Base-by-base conservation (phyloP, 2,888 invertebrate species). In the Pyrgus malvae region DNA sequence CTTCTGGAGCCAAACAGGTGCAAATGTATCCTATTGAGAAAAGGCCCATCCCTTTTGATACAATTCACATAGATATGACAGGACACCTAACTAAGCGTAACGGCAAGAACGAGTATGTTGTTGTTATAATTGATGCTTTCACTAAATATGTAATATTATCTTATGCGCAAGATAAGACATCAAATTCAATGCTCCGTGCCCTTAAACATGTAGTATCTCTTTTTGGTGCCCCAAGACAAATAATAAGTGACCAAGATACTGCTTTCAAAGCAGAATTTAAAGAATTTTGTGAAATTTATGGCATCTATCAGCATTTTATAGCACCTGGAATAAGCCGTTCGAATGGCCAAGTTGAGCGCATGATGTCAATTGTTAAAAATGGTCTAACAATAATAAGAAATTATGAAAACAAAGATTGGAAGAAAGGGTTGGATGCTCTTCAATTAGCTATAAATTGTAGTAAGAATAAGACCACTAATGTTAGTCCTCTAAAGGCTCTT, bases 41-140 rank as follows among this genome's bases (percentile, higher is more conserved):
- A 7, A 14, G 4, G 3, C 33, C 33, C 2, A 3, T n/a, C 1
- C 33, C 33, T 1, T 33, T 33, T 33, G 11, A 33, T 5, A 33
- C 33, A 2, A 33, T 33, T 14, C 33, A 68, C 29, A 66, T 67
- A 59, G 67, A 68, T 23, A 61, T 67, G 1, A 64, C 67, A 0
- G 66, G 64, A 7, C 11, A 14, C 4, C 33, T 33, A 4, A 33
- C 11, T 14, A 12, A 14, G 7, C 2, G 33, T 2, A 7, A 14
- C 33, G 9, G n/a, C 8, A 11, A 33, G 7, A 4, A 33, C 2
- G 33, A 33, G 2, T 33, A 33, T 33, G 33, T 33, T 2, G 11
- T 33, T 1, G 33, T 33, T 0, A 8, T n/a, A 2, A 33, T 33
- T 3, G 33, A 33, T 3, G 33, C 33, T 2, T 33, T 7, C 14